Percentiles rank a stretch among this genome's conserved stretches.
These are phyloP conservation scores for Tenthredo livida DNA, from an alignment of 2,888 invertebrate species.

Conservation along the genomic window DNA sequence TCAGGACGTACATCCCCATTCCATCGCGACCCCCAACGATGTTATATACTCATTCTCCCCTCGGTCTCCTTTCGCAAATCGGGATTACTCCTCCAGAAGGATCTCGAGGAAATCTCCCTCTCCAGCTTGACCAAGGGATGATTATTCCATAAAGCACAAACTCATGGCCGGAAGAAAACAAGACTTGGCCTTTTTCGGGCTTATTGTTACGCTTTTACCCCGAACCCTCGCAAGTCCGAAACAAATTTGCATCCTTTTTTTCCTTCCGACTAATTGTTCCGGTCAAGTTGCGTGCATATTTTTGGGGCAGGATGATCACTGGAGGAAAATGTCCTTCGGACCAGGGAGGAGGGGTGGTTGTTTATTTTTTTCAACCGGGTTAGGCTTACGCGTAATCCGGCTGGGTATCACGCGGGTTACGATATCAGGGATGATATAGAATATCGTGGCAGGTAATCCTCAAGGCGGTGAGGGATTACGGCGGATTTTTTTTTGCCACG, in stretches of 20 bases:
- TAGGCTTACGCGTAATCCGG: neutral
- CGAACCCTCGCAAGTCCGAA: neutral
- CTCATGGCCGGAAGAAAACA: neutral
- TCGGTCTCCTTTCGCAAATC: neutral
- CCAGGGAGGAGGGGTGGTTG: neutral
- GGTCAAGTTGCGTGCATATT: no score
- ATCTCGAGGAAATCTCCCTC: neutral
- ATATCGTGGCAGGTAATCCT: conserved; percentile 59
- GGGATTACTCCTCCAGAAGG: neutral
- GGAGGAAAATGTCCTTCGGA: neutral
- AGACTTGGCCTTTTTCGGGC: neutral
- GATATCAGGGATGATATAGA: conserved; percentile 68
- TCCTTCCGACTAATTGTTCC: neutral
- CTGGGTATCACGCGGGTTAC: conserved; percentile 58
- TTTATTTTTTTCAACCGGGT: neutral
- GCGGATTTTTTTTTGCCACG: conserved; percentile 67
- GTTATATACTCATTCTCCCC: neutral
- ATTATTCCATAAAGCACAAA: neutral
- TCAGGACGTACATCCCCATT: neutral
- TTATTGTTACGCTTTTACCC: conserved; percentile 4
- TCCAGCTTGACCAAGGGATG: neutral
- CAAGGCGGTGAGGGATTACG: conserved; percentile 72
- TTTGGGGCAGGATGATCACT: no score
- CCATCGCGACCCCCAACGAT: neutral
- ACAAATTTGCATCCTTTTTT: neutral